These are phyloP conservation scores for Ciconia boyciana DNA, from an alignment of 2,113 vertebrate species.

Conservation along the genomic window DNA sequence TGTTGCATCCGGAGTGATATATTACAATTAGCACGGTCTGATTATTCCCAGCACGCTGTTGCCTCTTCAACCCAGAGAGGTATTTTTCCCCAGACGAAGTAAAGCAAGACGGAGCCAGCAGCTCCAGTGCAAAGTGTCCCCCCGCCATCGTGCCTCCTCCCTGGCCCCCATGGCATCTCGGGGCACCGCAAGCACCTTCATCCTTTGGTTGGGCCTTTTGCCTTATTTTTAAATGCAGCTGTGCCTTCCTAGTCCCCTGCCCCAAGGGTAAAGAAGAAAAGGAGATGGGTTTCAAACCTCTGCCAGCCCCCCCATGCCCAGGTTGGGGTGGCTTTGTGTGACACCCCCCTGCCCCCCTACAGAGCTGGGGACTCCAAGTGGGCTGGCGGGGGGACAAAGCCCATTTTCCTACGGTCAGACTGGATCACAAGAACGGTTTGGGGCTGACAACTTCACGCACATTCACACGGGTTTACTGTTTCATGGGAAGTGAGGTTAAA, in stretches of 20 bases:
- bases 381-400: accelerated
- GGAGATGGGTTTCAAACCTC: background rate
- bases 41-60: background rate
- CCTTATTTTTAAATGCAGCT: background rate
- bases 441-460: accelerated
- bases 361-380: accelerated
- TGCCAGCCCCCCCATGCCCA: background rate
- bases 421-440: background rate
- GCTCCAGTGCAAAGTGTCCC: background rate
- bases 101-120: background rate
- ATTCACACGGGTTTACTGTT: background rate
- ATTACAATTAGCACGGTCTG: background rate
- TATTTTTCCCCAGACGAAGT: background rate
- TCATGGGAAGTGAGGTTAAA: background rate
- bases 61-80: background rate
- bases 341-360: background rate
- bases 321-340: background rate
- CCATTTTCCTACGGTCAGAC: background rate
- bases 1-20: background rate
- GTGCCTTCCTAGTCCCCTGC: background rate
- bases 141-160: background rate
- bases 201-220: background rate
- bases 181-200: background rate
- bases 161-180: accelerated
- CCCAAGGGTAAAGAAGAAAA: background rate